Conservation (phyloP, 2,113 vertebrate species). For the Eleginops maclovinus region DNA sequence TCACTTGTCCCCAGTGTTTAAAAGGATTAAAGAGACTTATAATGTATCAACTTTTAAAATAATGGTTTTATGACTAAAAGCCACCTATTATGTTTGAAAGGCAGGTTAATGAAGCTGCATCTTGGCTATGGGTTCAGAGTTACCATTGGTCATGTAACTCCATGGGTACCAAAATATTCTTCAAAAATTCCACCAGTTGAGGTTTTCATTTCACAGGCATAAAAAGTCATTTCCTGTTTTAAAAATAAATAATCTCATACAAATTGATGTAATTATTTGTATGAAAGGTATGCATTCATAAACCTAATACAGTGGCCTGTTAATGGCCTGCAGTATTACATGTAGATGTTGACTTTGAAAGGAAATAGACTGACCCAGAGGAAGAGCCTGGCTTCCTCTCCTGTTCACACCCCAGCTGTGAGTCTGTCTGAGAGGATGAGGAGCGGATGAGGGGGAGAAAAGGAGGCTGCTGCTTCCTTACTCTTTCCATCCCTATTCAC, state of each 20-base stretch:
- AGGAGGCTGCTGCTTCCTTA: constrained; percentile 32
- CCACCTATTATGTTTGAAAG: not conserved
- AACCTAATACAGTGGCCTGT: not conserved
- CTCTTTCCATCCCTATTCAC: constrained; percentile 33
- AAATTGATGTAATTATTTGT: not conserved
- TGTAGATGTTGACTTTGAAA: constrained; percentile 9
- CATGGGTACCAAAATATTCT: not conserved
- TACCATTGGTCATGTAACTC: not conserved
- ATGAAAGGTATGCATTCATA: not conserved
- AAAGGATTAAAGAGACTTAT: not conserved
- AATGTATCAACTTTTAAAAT: not conserved
- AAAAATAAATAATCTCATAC: not conserved
- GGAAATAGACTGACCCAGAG: constrained; percentile 70
- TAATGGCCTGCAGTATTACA: constrained; percentile 1
- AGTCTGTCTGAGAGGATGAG: constrained; percentile 54
- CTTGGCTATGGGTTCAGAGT: not conserved
- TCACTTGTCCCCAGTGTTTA: not conserved
- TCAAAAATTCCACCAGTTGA: not conserved
- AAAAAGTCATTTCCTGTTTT: too few species aligned
- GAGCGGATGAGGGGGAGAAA: constrained; percentile 14
- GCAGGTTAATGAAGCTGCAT: not conserved
- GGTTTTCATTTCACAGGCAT: not conserved
- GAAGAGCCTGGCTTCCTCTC: constrained; percentile 61
- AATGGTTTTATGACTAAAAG: not conserved
- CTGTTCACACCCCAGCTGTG: constrained; percentile 72